Percentiles rank a stretch among this genome's conserved stretches.
Conservation (phyloP, 1,140 invertebrate genomes). For the Adelges cooleyi region DNA sequence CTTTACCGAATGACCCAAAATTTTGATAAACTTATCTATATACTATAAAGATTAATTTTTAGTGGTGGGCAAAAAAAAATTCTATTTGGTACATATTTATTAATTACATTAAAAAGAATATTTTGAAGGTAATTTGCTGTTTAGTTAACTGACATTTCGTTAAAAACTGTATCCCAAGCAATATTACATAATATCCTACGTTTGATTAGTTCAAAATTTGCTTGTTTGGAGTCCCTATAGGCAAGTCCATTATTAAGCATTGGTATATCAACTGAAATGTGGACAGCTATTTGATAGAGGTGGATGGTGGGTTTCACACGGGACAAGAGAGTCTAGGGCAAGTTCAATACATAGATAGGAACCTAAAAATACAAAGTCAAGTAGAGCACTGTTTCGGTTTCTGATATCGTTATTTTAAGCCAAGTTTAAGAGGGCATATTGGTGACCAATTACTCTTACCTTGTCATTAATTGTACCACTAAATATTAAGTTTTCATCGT, state of each 20-base stretch:
- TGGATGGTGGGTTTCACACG: background rate
- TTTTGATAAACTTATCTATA: too few relatives aligned
- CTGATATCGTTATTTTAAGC: background rate
- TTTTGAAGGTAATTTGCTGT: background rate
- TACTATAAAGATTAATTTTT: too few relatives aligned
- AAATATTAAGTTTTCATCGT: background rate
- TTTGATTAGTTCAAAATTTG: background rate
- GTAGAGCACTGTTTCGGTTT: background rate
- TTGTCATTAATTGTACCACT: background rate
- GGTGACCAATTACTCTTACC: background rate
- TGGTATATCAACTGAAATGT: background rate
- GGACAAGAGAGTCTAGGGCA: background rate
- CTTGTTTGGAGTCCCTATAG: background rate
- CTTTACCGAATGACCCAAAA: too few relatives aligned
- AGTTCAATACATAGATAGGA: background rate
- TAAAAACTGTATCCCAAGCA: background rate
- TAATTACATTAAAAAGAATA: background rate
- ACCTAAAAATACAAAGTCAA: background rate
- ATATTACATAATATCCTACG: background rate
- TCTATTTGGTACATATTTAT: background rate
- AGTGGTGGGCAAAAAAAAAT: too few relatives aligned
- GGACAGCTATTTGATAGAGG: background rate
- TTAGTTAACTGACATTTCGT: background rate
- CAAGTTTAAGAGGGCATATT: background rate
- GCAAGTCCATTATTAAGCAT: background rate